These are phyloP conservation scores for Lepidurus apus DNA, from an alignment of 1,140 invertebrate species.

Conservation along the genomic window DNA sequence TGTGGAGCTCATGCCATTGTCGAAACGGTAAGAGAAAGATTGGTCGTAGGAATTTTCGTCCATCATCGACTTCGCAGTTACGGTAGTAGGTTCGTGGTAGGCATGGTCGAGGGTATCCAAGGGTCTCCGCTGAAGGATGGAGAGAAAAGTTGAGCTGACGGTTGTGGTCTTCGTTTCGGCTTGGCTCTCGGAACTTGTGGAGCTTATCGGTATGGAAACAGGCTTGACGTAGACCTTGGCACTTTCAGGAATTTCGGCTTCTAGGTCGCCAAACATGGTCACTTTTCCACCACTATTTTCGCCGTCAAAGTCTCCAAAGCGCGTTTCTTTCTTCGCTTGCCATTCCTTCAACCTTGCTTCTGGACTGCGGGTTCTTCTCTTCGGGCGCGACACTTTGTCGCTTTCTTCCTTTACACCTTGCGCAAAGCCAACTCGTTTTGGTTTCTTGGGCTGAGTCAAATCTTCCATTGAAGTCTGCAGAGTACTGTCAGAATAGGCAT, in stretches of 20 bases:
- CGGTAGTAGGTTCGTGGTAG: neutral
- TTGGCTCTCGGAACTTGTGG: neutral
- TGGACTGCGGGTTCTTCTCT: slow-evolving; percentile 29
- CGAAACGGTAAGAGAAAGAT: neutral
- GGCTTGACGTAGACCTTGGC: neutral
- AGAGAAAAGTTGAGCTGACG: neutral
- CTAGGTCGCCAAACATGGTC: neutral
- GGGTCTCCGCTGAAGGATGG: neutral
- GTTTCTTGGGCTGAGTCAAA: slow-evolving; percentile 25
- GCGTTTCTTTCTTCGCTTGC: slow-evolving; percentile 24
- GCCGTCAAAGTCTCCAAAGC: neutral
- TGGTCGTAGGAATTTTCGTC: neutral
- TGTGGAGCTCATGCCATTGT: no score
- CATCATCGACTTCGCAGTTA: neutral
- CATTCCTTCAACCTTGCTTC: slow-evolving; percentile 31
- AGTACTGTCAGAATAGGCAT: slow-evolving; percentile 24
- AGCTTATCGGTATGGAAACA: neutral
- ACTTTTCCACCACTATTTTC: neutral
- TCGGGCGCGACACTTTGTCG: slow-evolving; percentile 24
- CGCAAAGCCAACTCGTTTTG: slow-evolving; percentile 31
- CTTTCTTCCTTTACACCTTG: slow-evolving; percentile 32
- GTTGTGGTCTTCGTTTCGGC: neutral
- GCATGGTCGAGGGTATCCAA: slow-evolving; percentile 11
- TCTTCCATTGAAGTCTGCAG: slow-evolving; percentile 30
- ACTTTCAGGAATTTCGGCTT: slow-evolving; percentile 1